Percentiles rank a stretch among this genome's conserved stretches.
Evolutionary conservation across 2,888 invertebrate genomes (phyloP).

Genomic region (Drosophila longiperda): DNA sequence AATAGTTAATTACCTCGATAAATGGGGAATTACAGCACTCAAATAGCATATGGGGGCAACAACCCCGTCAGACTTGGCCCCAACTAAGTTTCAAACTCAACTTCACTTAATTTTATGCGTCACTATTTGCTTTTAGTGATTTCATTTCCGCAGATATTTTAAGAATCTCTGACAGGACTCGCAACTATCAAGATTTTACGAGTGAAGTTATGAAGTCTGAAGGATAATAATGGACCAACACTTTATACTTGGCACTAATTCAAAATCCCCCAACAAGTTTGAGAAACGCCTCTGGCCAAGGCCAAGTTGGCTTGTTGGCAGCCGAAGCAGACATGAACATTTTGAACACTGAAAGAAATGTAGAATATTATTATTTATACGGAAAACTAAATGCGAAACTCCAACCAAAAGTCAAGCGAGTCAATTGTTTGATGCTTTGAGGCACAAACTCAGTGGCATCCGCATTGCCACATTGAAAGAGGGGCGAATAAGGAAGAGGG

Average conservation of each 20-base stretch:
- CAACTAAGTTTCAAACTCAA: constrained; percentile 18
- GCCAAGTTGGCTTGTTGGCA: constrained; percentile 45
- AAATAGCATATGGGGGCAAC: constrained; percentile 43
- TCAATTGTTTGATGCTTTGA: constrained; percentile 68
- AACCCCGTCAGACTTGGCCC: constrained; percentile 24
- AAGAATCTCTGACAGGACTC: constrained; percentile 10
- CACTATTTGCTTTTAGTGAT: constrained; percentile 41
- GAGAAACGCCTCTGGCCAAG: constrained; percentile 39
- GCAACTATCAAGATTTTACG: constrained; percentile 69
- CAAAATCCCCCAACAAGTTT: constrained; percentile 70
- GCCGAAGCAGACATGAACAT: constrained; percentile 15
- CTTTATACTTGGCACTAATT: constrained; percentile 83
- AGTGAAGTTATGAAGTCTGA: constrained; percentile 82
- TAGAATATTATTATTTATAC: constrained; percentile 45
- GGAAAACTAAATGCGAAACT: constrained; percentile 57
- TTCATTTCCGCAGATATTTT: constrained; percentile 4
- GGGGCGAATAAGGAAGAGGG: neutral
- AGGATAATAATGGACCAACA: constrained; percentile 84
- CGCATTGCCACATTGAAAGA: constrained; percentile 21
- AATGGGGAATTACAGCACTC: constrained; percentile 58
- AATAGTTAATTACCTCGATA: constrained; percentile 72
- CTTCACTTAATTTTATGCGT: constrained; percentile 52
- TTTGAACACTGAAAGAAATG: constrained; percentile 48
- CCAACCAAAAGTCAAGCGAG: constrained; percentile 59
- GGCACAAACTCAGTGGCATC: constrained; percentile 42